Conservation (phyloP, 2,888 invertebrate species). For the Chromoteleia sp. region DNA sequence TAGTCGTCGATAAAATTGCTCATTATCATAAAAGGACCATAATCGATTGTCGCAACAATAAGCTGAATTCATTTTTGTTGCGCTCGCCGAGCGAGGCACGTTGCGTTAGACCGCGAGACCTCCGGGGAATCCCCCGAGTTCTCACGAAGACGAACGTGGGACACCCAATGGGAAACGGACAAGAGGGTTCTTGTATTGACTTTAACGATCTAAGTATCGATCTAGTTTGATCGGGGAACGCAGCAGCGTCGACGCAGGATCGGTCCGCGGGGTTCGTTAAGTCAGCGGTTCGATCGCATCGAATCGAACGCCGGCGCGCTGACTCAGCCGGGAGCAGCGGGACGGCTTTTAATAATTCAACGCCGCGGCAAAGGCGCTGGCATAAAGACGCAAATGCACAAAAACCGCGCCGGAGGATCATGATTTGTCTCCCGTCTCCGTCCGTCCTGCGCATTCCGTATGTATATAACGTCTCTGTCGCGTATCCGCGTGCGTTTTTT, state of each 20-base stretch:
- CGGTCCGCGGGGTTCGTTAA: constrained; percentile 56
- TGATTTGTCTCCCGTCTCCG: constrained; percentile 66
- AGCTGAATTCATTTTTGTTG: constrained; percentile 34
- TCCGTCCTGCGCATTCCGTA: constrained; percentile 44
- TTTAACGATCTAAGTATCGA: constrained; percentile 68
- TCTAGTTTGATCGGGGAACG: constrained; percentile 48
- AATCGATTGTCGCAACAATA: constrained; percentile 54
- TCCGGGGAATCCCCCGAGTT: constrained; percentile 64
- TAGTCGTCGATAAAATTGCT: constrained; percentile 26
- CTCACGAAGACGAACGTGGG: constrained; percentile 69
- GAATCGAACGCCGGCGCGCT: constrained; percentile 44
- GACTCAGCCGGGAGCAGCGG: constrained; percentile 52
- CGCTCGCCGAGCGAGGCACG: constrained; percentile 10
- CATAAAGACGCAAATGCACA: constrained; percentile 68
- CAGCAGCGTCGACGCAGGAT: constrained; percentile 24
- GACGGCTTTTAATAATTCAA: constrained; percentile 76
- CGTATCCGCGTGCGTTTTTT: constrained; percentile 41
- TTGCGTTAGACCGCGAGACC: constrained; percentile 37
- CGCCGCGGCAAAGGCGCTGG: constrained; percentile 69
- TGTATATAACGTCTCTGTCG: constrained; percentile 53
- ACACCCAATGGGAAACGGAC: constrained; percentile 60
- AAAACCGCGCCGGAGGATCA: constrained; percentile 66
- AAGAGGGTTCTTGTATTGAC: constrained; percentile 61
- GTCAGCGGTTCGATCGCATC: constrained; percentile 55
- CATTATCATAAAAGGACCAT: constrained; percentile 47